A percentile compares a stretch with the other conserved stretches of the same genome.
Evolutionary conservation across 2,888 invertebrate species (phyloP).

Genomic region (Cosmopolites sordidus): DNA sequence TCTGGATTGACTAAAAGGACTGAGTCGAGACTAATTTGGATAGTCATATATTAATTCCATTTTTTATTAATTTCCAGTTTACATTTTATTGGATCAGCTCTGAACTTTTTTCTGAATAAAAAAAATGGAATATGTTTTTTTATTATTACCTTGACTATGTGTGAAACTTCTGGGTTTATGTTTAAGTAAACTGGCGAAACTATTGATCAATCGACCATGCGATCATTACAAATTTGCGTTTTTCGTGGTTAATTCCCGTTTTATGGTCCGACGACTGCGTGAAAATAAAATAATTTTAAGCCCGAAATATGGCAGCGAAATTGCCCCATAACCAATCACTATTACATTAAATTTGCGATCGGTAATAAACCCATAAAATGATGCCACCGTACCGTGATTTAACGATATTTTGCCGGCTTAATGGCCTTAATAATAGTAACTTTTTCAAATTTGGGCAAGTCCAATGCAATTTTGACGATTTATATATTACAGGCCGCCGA

Average conservation of each 20-base stretch:
- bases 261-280: background rate
- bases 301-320: conserved; percentile 14
- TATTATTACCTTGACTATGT: too few relatives aligned
- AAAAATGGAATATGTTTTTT: too few relatives aligned
- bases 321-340: conserved; percentile 13
- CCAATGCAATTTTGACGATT: conserved; percentile 11
- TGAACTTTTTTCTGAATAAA: too few relatives aligned
- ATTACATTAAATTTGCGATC: conserved; percentile 16
- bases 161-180: too few relatives aligned
- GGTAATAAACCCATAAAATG: conserved; percentile 18
- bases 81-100: too few relatives aligned
- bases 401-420: conserved; percentile 17
- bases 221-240: background rate
- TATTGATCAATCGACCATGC: too few relatives aligned
- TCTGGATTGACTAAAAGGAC: too few relatives aligned
- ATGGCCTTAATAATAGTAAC: conserved; percentile 18
- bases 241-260: background rate
- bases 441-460: conserved; percentile 19
- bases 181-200: too few relatives aligned
- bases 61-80: too few relatives aligned
- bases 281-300: conserved; percentile 8
- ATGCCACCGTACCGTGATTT: conserved; percentile 13
- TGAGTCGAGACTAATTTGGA: too few relatives aligned
- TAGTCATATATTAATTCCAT: too few relatives aligned
- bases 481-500: conserved; percentile 11